Evolutionary conservation across 2,888 invertebrate genomes (phyloP).

Genomic region (Synergus itoensis): DNA sequence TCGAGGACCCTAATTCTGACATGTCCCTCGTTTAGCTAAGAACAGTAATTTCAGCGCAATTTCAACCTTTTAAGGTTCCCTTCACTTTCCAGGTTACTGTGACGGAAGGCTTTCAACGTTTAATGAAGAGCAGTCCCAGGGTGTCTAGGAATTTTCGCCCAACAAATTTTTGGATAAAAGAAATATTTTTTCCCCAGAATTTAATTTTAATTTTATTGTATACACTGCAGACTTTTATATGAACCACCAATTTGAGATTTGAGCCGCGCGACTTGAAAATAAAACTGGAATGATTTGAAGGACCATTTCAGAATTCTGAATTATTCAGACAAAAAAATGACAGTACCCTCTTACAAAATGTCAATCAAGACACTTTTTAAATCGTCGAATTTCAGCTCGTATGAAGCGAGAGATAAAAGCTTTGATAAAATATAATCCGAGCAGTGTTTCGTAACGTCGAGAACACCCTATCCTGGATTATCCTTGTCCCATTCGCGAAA

Average conservation of each 20-base stretch:
- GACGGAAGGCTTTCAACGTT: constrained; percentile 8
- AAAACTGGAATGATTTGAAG: no score
- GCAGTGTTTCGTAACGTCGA: constrained; percentile 23
- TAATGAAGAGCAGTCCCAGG: not conserved
- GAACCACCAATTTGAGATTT: no score
- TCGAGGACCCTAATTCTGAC: constrained; percentile 32
- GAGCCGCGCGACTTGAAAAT: no score
- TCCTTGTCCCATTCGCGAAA: constrained; percentile 35
- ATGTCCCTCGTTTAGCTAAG: constrained; percentile 34
- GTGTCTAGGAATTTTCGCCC: no score
- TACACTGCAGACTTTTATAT: no score
- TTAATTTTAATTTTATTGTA: no score
- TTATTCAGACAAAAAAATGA: not conserved
- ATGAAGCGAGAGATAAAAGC: constrained; percentile 37
- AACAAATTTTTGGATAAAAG: no score
- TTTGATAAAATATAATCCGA: constrained; percentile 34
- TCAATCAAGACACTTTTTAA: constrained; percentile 24
- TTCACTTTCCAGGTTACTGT: constrained; percentile 22
- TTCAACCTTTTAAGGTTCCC: constrained; percentile 10
- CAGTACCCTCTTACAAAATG: not conserved
- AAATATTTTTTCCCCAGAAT: no score
- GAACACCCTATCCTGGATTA: constrained; percentile 36
- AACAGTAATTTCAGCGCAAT: constrained; percentile 18
- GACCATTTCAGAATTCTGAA: no score
- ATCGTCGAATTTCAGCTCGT: constrained; percentile 13